Conservation (phyloP, 2,888 invertebrate genomes). For the Apocheima hispidaria region DNA sequence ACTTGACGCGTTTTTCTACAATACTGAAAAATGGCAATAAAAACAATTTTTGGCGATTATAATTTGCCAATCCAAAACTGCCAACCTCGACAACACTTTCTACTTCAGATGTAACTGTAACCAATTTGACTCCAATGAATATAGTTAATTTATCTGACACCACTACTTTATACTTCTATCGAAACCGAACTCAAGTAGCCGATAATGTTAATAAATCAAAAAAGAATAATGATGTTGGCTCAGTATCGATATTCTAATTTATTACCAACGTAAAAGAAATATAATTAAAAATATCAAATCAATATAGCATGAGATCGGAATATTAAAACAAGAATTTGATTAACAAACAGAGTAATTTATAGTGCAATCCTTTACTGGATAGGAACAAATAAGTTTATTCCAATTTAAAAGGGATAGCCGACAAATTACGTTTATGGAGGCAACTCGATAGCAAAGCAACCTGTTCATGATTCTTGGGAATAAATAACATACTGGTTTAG, state of each 20-base stretch:
- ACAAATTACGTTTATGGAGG: constrained; percentile 80
- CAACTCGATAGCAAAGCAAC: constrained; percentile 73
- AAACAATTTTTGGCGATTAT: background rate
- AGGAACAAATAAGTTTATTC: constrained; percentile 77
- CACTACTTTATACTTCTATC: constrained; percentile 63
- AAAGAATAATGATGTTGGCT: constrained; percentile 33
- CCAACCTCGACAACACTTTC: background rate
- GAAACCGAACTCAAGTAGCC: constrained; percentile 59
- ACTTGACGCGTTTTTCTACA: too few relatives aligned
- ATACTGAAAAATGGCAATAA: too few relatives aligned
- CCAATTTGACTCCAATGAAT: constrained; percentile 53
- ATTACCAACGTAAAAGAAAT: constrained; percentile 39
- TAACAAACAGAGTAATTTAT: constrained; percentile 66
- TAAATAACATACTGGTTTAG: constrained; percentile 80
- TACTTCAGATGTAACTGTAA: constrained; percentile 54
- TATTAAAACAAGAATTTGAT: constrained; percentile 59
- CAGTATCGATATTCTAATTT: constrained; percentile 27
- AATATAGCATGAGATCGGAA: constrained; percentile 52
- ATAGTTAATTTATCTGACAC: constrained; percentile 55
- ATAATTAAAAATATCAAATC: constrained; percentile 39
- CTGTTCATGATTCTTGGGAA: constrained; percentile 76
- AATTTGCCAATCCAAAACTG: background rate
- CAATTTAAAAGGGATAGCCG: constrained; percentile 73
- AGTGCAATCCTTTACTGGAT: constrained; percentile 59
- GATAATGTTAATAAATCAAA: constrained; percentile 31